Conservation (phyloP, 2,113 vertebrate species). For the Peromyscus maniculatus region DNA sequence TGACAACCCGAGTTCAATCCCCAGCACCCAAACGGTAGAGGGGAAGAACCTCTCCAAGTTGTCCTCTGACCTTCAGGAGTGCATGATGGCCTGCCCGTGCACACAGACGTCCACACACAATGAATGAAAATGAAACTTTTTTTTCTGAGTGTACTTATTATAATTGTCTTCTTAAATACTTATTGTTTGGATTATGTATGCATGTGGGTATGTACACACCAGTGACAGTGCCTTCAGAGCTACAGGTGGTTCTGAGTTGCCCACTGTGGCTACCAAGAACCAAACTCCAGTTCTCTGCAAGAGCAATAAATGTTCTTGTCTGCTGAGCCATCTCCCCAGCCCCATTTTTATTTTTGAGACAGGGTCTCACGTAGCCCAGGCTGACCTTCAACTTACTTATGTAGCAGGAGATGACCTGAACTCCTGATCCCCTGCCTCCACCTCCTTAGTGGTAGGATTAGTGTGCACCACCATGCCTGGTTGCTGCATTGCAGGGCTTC, state of each 20-base stretch:
- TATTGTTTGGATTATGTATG: neutral
- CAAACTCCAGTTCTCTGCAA: neutral
- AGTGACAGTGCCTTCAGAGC: neutral
- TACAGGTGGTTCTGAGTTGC: neutral
- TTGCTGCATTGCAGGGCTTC: neutral
- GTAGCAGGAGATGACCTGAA: neutral
- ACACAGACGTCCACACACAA: neutral
- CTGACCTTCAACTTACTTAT: too few species aligned
- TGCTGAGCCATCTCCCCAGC: neutral
- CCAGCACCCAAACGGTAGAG: neutral
- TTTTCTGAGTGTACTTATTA: neutral
- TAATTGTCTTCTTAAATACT: neutral
- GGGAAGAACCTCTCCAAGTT: neutral
- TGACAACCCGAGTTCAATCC: too few species aligned
- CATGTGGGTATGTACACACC: too few species aligned
- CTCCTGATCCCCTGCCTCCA: neutral
- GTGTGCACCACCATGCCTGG: neutral
- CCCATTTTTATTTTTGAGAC: neutral
- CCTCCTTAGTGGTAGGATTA: neutral
- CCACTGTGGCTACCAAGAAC: neutral
- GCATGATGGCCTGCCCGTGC: too few species aligned
- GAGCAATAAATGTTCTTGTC: neutral
- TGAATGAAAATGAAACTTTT: neutral
- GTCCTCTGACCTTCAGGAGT: neutral
- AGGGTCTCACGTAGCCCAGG: neutral